phyloP scores from a whole-genome alignment of 2,888 invertebrate species.

The Cremastobaeus sp. region DNA sequence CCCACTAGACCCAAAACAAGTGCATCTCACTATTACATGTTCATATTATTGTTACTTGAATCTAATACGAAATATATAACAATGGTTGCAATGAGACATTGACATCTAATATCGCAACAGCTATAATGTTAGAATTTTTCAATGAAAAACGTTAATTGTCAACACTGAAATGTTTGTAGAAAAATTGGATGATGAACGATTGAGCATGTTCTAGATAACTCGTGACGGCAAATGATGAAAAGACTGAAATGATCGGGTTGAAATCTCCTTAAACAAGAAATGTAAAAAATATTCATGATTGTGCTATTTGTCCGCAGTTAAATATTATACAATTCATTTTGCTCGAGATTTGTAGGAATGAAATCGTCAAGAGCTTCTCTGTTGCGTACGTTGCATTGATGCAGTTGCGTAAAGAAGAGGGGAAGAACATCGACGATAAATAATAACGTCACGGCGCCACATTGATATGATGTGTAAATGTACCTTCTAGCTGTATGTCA shows the following conservation, averaged over 20 bases:
- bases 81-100: too few species aligned
- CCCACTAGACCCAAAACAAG: too few species aligned
- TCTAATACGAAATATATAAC: too few species aligned
- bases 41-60: too few species aligned
- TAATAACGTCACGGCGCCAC: conserved; percentile 56
- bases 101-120: too few species aligned
- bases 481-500: conserved; percentile 53
- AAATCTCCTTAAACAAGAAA: conserved; percentile 48
- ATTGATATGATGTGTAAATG: conserved; percentile 55
- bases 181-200: too few species aligned
- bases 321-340: conserved; percentile 56
- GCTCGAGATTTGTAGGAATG: conserved; percentile 60
- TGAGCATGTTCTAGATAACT: too few species aligned
- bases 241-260: conserved; percentile 24
- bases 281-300: conserved; percentile 55
- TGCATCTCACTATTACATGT: too few species aligned
- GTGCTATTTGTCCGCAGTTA: conserved; percentile 59
- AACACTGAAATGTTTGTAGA: too few species aligned
- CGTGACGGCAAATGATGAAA: too few species aligned
- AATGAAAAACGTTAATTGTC: too few species aligned
- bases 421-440: conserved; percentile 58
- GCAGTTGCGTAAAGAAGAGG: conserved; percentile 60
- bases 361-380: conserved; percentile 59
- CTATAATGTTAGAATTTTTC: too few species aligned
- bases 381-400: conserved; percentile 59